Conservation (phyloP, 2,797 vertebrate genomes). For the Clamator glandarius region DNA sequence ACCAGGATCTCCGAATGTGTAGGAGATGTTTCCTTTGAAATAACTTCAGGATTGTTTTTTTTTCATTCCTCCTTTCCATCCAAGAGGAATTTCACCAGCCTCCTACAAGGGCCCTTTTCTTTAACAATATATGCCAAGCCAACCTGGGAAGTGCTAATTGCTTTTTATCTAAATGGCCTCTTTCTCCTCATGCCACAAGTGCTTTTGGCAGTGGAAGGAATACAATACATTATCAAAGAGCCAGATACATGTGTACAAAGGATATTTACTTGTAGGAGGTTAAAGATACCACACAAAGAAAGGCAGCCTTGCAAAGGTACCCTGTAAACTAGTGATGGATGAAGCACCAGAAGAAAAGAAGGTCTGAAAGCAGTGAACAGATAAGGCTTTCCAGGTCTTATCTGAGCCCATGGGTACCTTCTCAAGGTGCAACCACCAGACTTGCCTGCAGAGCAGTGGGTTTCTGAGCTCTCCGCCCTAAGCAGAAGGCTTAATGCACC, state of each 20-base stretch:
- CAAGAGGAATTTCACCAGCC: neutral
- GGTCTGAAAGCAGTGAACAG: neutral
- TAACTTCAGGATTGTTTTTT: neutral
- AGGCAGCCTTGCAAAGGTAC: neutral
- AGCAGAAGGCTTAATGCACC: neutral
- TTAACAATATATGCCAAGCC: neutral
- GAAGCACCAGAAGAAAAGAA: neutral
- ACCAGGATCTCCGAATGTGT: neutral
- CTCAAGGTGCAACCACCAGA: neutral
- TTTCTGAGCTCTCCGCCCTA: neutral
- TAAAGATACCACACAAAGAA: conserved; percentile 36
- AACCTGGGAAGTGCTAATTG: conserved; percentile 52
- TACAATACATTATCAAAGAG: conserved; percentile 44
- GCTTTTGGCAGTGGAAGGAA: conserved; percentile 20
- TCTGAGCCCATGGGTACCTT: neutral
- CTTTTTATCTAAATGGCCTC: conserved; percentile 27
- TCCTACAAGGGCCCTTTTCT: neutral
- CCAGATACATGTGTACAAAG: conserved; percentile 31
- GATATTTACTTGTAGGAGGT: conserved; percentile 11
- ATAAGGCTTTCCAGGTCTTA: neutral
- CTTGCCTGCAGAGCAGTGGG: neutral
- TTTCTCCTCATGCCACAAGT: conserved; percentile 1
- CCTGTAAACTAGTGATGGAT: neutral
- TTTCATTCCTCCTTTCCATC: neutral
- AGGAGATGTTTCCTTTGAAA: neutral